Evolutionary conservation across 2,113 vertebrate species (phyloP).

Genomic region (Equus przewalskii): DNA sequence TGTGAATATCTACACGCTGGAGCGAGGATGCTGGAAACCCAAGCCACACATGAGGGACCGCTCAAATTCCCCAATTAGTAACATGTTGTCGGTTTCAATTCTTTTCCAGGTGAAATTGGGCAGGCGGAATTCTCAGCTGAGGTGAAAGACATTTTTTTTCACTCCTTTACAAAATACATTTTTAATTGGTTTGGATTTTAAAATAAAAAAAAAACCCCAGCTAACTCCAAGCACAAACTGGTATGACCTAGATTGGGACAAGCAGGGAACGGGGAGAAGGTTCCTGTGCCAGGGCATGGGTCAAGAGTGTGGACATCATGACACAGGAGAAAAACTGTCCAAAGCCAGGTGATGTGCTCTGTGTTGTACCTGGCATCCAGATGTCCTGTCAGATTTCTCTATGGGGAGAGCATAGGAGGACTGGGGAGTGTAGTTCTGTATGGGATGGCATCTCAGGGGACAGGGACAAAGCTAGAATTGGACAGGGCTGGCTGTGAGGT

Average conservation of each 20-base stretch:
- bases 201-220: not conserved
- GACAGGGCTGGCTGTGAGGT: not conserved
- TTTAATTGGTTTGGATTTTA: slow-evolving; percentile 78
- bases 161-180: slow-evolving; percentile 66
- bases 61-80: slow-evolving; percentile 74
- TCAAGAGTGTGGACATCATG: not conserved
- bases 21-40: not conserved
- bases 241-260: slow-evolving; percentile 64
- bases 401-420: not conserved
- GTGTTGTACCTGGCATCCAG: not conserved
- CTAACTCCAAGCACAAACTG: slow-evolving; percentile 19
- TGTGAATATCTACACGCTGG: accelerated
- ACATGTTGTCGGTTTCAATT: slow-evolving; percentile 72
- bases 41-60: not conserved
- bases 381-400: not conserved
- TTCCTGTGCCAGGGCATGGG: not conserved
- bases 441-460: not conserved
- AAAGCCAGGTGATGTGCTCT: not conserved
- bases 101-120: slow-evolving; percentile 62
- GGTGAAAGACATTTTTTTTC: slow-evolving; percentile 35
- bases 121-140: slow-evolving; percentile 59
- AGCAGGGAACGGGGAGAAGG: not conserved
- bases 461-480: not conserved
- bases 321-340: not conserved
- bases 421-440: not conserved